Evolutionary conservation across 2,113 vertebrate species (phyloP).

Genomic region (Poeciliopsis turrubarensis): DNA sequence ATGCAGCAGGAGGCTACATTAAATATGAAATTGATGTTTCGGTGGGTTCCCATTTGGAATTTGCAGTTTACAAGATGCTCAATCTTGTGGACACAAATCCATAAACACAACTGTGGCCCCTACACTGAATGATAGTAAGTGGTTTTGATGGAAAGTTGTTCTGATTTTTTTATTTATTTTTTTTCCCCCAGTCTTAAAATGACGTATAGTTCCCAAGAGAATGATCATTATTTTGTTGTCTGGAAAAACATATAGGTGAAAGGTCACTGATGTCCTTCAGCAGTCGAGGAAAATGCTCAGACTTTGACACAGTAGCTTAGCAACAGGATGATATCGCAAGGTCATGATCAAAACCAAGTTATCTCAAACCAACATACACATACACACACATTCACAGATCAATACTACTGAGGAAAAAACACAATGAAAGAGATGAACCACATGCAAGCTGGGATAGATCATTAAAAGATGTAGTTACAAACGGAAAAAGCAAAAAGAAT

Average conservation of each 20-base stretch:
- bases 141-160: background rate
- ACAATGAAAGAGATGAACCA: constrained; percentile 21
- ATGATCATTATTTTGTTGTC: constrained; percentile 6
- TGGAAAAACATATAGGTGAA: constrained; percentile 21
- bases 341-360: constrained; percentile 68
- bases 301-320: constrained; percentile 40
- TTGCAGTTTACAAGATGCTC: background rate
- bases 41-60: background rate
- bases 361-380: constrained; percentile 40
- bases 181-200: background rate
- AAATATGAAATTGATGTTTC: background rate
- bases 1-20: background rate
- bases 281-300: constrained; percentile 30
- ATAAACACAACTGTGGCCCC: background rate
- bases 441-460: constrained; percentile 38
- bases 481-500: constrained; percentile 1
- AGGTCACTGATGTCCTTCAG: constrained; percentile 10
- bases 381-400: constrained; percentile 38
- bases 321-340: constrained; percentile 65
- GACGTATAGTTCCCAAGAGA: background rate
- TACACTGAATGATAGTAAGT: background rate
- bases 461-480: constrained; percentile 10
- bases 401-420: constrained; percentile 33
- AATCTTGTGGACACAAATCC: background rate
- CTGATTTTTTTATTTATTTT: background rate